Base-by-base conservation (phyloP, 2,888 invertebrate species). In the Acrobasis repandana region DNA sequence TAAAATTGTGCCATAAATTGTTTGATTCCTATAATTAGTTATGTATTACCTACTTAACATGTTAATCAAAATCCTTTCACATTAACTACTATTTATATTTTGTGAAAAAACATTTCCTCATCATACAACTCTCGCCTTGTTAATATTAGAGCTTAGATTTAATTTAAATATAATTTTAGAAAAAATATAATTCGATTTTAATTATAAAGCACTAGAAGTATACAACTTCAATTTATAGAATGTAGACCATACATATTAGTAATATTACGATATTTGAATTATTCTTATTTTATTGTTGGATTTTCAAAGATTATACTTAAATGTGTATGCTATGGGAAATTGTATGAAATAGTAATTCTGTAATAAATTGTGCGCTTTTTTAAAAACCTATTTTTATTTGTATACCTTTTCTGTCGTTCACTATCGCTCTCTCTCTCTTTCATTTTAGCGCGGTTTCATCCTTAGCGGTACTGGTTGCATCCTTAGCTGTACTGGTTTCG, bases 361-460 rank as follows among this genome's bases (percentile, higher is more conserved):
- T 79, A 85, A 81, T 83, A 86, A 83, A 85, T 76, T 80, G 79
- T 82, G 81, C 83, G 85, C 85, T 85, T 85, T 86, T 82, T 77
- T 72, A 69, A 74, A 16, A 52, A 62, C 54, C 69, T 68, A 63
- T 67, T 69, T 75, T 70, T 66, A 63, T 68, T 61, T 54, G 15
- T n/a, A 28, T 2, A 50, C 15, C 16, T 9, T 46, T n/a, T 57
- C 61, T 36, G 0, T 48, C 58, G 61, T 60, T 60, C 43, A 52
- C 14, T 16, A 50, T 50, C n/a, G n/a, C n/a, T n/a, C n/a, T 28
- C 28, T 28, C 28, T 28, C 28, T 28, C 6, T 28, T 28, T 28
- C 4, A 28, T 6, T 8, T 28, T 2, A 28, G 6, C 28, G 2
- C 28, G 28, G 2, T 20, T 20, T 8, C 20, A 20, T 20, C 4